phyloP scores from a whole-genome alignment of 2,113 vertebrate genomes.

The Oreochromis niloticus region DNA sequence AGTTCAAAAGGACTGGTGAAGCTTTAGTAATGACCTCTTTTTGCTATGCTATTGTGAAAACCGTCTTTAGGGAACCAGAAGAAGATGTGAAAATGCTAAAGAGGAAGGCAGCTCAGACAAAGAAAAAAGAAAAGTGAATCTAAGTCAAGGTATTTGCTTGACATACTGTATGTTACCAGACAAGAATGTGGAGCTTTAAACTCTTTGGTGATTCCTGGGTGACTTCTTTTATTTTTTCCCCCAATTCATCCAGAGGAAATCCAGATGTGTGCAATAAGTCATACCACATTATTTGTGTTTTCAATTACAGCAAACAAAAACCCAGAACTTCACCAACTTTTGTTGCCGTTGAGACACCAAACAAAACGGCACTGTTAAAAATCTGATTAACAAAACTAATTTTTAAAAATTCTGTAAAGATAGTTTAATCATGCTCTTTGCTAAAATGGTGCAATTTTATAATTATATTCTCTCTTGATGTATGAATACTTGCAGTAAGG shows the following conservation, averaged over 20 bases:
- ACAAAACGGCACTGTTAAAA: background rate
- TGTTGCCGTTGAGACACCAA: background rate
- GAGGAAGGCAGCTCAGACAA: constrained; percentile 26
- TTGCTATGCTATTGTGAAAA: background rate
- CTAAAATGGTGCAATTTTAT: background rate
- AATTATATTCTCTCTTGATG: background rate
- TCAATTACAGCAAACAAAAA: background rate
- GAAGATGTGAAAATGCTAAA: constrained; percentile 41
- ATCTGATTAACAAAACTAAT: background rate
- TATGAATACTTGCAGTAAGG: background rate
- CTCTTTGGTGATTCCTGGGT: background rate
- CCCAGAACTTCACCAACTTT: background rate
- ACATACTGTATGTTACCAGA: background rate
- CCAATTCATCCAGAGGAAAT: background rate
- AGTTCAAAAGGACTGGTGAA: background rate
- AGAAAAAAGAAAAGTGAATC: background rate
- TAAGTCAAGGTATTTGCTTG: background rate
- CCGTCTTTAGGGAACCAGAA: background rate
- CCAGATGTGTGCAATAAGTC: background rate
- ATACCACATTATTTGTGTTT: background rate
- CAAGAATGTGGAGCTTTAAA: background rate
- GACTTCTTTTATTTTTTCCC: background rate
- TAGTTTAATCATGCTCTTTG: background rate
- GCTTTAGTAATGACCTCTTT: background rate
- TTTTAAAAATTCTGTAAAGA: background rate